Evolutionary conservation across 2,113 vertebrate species (phyloP).

Genomic region (Climacteris rufus): DNA sequence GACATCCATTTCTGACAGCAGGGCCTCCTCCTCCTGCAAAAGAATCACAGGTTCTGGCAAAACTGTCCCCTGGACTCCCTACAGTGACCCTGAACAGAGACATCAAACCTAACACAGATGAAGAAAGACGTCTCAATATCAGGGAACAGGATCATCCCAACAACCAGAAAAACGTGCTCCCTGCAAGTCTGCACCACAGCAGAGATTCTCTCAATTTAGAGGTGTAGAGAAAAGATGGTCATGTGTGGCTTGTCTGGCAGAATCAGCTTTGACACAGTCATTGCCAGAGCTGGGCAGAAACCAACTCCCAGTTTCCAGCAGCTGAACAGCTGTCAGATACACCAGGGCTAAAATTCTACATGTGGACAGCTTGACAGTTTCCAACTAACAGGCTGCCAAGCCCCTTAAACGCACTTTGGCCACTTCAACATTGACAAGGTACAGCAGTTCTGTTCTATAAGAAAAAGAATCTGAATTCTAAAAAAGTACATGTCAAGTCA

Average conservation of each 20-base stretch:
- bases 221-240: background rate
- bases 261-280: background rate
- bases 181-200: background rate
- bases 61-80: background rate
- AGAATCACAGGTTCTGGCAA: background rate
- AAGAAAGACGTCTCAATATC: background rate
- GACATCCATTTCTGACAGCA: conserved; percentile 97
- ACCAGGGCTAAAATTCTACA: background rate
- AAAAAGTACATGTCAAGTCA: background rate
- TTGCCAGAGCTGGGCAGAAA: background rate
- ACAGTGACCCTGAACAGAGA: background rate
- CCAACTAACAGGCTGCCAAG: background rate
- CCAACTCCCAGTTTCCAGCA: background rate
- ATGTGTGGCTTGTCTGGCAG: background rate
- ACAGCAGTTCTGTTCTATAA: background rate
- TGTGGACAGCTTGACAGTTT: background rate
- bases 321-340: background rate
- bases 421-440: background rate
- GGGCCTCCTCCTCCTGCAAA: conserved; percentile 90
- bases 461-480: background rate
- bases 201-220: background rate
- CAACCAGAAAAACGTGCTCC: background rate
- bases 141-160: background rate
- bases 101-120: background rate
- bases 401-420: background rate